These are phyloP conservation scores for Diploptera punctata DNA, from an alignment of 2,888 invertebrate species.

Conservation along the genomic window DNA sequence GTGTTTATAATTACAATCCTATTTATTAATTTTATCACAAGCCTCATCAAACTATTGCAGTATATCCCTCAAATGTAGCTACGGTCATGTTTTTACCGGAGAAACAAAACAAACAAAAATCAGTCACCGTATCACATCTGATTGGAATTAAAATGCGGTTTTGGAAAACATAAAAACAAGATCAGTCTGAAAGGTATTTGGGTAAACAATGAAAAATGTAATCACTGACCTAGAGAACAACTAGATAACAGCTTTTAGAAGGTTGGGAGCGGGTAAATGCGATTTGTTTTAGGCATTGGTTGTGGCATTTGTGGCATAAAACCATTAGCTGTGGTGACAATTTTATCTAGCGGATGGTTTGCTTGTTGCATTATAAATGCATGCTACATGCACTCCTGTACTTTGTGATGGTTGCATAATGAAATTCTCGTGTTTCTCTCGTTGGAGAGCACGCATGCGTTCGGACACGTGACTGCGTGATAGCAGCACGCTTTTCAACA, in stretches of 20 bases:
- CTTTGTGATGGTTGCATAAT: background rate
- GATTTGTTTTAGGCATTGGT: constrained; percentile 14
- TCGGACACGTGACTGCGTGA: background rate
- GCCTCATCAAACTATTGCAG: no score
- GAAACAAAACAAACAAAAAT: no score
- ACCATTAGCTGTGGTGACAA: constrained; percentile 20
- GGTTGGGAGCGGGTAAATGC: background rate
- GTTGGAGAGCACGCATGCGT: background rate
- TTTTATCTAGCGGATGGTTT: constrained; percentile 3
- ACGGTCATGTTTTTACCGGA: no score
- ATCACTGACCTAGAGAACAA: background rate
- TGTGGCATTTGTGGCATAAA: constrained; percentile 17
- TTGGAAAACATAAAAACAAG: no score
- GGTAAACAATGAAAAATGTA: background rate
- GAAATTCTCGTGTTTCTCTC: constrained; percentile 16
- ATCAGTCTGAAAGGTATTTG: no score
- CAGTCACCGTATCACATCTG: no score
- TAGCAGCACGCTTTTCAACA: background rate
- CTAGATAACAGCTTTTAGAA: background rate
- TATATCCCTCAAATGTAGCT: no score
- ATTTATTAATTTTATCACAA: no score
- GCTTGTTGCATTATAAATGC: constrained; percentile 14
- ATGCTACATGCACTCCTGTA: no score
- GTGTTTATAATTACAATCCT: no score
- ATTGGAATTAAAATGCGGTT: no score